A percentile compares a stretch with the other conserved stretches of the same genome.
phyloP scores from a whole-genome alignment of 1,140 invertebrate species.

The Drosophila sp. region DNA sequence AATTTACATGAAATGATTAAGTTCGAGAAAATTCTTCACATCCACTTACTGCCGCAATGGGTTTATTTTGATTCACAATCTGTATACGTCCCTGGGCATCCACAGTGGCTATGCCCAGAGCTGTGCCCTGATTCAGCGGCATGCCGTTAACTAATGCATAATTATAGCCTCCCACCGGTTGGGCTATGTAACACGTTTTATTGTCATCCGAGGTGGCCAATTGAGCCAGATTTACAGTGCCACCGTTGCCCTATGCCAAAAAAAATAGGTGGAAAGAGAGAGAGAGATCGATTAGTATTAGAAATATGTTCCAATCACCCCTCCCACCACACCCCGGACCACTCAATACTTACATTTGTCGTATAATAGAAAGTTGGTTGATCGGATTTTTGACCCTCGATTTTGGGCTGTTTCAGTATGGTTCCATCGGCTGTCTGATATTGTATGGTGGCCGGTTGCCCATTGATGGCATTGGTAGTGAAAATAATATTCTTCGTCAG shows the following conservation, averaged over 20 bases:
- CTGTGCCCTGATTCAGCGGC: constrained; percentile 83
- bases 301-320: not conserved
- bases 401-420: constrained; percentile 81
- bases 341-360: constrained; percentile 85
- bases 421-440: constrained; percentile 82
- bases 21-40: not conserved
- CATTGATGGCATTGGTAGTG: constrained; percentile 77
- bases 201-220: constrained; percentile 85
- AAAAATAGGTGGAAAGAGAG: not conserved
- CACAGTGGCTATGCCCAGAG: constrained; percentile 79
- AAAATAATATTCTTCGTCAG: constrained; percentile 82
- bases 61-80: constrained; percentile 83
- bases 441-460: constrained; percentile 80
- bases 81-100: constrained; percentile 81
- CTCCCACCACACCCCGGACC: not conserved
- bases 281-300: not conserved
- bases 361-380: constrained; percentile 87
- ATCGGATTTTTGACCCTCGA: constrained; percentile 77
- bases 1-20: not conserved
- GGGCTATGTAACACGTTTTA: constrained; percentile 88
- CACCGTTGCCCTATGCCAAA: constrained; percentile 77
- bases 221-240: constrained; percentile 87
- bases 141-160: constrained; percentile 87
- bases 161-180: constrained; percentile 88
- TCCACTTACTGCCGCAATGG: constrained; percentile 72